phyloP scores from a whole-genome alignment of 2,797 vertebrate species.

The Falco concolor region DNA sequence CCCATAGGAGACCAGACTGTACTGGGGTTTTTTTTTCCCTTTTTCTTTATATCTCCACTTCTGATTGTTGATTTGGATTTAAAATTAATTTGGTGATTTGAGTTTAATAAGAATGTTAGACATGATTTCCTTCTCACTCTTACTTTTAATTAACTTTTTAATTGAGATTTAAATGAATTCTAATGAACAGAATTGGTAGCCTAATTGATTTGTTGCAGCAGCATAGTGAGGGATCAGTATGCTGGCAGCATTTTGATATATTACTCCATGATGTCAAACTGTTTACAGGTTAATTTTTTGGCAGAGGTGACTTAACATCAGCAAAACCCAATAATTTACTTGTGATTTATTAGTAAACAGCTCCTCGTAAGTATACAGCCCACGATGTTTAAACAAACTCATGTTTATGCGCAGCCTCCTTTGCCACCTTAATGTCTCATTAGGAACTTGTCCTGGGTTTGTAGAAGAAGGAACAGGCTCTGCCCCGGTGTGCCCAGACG shows the following conservation, averaged over 20 bases:
- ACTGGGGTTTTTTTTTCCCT: neutral
- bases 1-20: neutral
- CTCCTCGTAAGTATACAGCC: neutral
- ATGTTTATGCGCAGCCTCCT: neutral
- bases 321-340: slow-evolving; percentile 50
- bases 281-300: slow-evolving; percentile 72
- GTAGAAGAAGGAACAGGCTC: too few relatives aligned
- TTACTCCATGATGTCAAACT: slow-evolving; percentile 50
- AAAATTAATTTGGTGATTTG: slow-evolving; percentile 72
- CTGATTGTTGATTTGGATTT: slow-evolving; percentile 65
- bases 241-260: slow-evolving; percentile 57
- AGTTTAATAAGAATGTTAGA: slow-evolving; percentile 76
- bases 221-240: slow-evolving; percentile 61
- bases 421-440: neutral
- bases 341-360: slow-evolving; percentile 29
- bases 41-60: neutral
- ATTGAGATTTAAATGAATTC: slow-evolving; percentile 80
- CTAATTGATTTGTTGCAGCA: slow-evolving; percentile 79
- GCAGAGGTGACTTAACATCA: slow-evolving; percentile 56
- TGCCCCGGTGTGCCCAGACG: neutral
- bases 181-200: slow-evolving; percentile 78
- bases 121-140: slow-evolving; percentile 75
- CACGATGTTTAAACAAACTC: neutral
- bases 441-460: neutral
- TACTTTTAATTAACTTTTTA: slow-evolving; percentile 81